Evolutionary conservation across 2,797 vertebrate genomes (phyloP), one percentile per base, ranked within the genome.

Genomic region (Danio kyathit): DNA sequence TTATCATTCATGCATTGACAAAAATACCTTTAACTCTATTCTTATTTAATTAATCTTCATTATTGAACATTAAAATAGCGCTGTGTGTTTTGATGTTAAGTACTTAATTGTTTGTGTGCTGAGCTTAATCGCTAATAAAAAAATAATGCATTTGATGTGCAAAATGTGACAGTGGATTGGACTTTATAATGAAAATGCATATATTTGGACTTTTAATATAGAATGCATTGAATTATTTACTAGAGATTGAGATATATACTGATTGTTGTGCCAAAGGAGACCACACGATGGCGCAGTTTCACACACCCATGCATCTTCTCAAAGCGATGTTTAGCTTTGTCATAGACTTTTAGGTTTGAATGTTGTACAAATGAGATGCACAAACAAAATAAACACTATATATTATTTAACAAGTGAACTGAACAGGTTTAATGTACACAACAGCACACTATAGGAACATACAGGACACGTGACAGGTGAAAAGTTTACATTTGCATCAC

Each of bases 371-470:
- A 5, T 9, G 17, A 19, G 29, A 29, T 29, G 29, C 29, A 29
- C 29, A 29, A 29, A 29, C 29, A 29, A 29, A 29, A 29, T 29
- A 29, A 29, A 29, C 29, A 29, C 29, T 29, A 10, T 9, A 19
- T 44, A 29, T 11, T 8, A 52, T 60, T 69, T 49, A 52, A 64
- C 51, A 63, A 49, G 77, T 61, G 77, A 70, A 65, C 38, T 63
- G 41, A 84, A 69, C 79, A 81, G 56, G 44, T 87, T 87, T 81
- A 84, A 83, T 84, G 84, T 85, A 85, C 84, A 86, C 76, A 57
- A 40, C 72, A 79, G 79, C 80, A 79, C 83, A 89, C 87, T 83
- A 82, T 29, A 29, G 83, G 86, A 87, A 81, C 90, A 85, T 83
- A 74, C 59, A 66, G 1, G 71, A 82, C 56, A 69, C 5, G 63